Base-by-base conservation (phyloP, 30 jellyfish, hydroid and myxozoan genomes). In the Sanderia malayensis region DNA sequence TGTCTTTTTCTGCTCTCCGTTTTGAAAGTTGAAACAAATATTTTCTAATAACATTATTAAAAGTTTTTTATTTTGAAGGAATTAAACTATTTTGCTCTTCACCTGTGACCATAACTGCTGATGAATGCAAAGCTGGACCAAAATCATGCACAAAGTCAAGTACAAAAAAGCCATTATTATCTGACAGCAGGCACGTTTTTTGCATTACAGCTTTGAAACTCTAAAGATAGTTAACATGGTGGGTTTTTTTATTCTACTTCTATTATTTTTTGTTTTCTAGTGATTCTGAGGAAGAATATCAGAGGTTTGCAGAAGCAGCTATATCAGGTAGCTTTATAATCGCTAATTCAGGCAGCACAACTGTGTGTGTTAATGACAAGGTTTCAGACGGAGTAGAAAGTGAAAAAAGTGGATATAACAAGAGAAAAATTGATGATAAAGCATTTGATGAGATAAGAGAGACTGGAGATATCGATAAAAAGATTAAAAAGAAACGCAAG, bases 281-380 rank as follows among this genome's bases (percentile, higher is more conserved):
- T 64, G 89, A 77, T 55, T 77, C 89, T 21, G 89, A 77, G 58
- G 81, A 47, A 30, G 81, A 64, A 10, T 23, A 22, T 11, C 21
- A 25, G 11, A 69, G 74, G 24, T 34, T 77, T 57, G 66, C 66
- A 20, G 89, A 77, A 24, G 89, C 89, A 33, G 89, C 74, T 30
- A 78, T 77, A 1, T 62, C 89, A 15, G 45, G 26, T 49, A 68
- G 47, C 29, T 77, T 63, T 59, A 77, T 77, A 18, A 27, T 37
- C 3, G 58, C 58, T 15, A 62, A 77, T 49, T 77, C 89, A 20
- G n/a, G n/a, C n/a, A n/a, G n/a, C n/a, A n/a, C n/a, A n/a, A n/a
- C n/a, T n/a, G n/a, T n/a, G n/a, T n/a, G n/a, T n/a, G n/a, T n/a
- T 37, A 13, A 37, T 4, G 52, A 37, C 13, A 13, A 37, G 10